phyloP scores from a whole-genome alignment of 2,888 invertebrate species.

The Latheticus oryzae region DNA sequence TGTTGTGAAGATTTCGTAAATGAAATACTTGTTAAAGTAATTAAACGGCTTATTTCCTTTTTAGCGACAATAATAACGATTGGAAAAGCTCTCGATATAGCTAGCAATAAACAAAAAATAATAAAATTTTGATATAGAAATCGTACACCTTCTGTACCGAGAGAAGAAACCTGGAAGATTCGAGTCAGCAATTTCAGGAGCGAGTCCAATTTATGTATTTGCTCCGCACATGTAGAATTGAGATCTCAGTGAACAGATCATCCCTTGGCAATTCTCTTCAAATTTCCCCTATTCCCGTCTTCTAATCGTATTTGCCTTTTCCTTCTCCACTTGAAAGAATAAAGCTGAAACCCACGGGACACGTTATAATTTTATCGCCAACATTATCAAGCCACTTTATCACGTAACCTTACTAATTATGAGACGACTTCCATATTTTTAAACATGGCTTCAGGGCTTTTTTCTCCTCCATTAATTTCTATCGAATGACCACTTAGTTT shows the following conservation, averaged over 20 bases:
- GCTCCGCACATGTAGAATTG: constrained; percentile 53
- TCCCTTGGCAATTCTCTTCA: constrained; percentile 50
- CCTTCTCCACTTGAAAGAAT: constrained; percentile 50
- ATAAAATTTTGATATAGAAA: no score
- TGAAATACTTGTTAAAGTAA: constrained; percentile 18
- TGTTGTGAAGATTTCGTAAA: constrained; percentile 8
- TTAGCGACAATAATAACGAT: no score
- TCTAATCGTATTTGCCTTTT: constrained; percentile 48
- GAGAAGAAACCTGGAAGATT: constrained; percentile 20
- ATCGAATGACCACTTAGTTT: no score
- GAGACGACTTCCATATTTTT: not conserved
- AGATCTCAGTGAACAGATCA: constrained; percentile 51
- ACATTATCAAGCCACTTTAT: constrained; percentile 22
- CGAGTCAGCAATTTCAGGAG: constrained; percentile 33
- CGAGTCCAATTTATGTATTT: constrained; percentile 57
- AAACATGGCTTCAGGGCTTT: no score
- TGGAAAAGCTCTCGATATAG: no score
- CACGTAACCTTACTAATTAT: constrained; percentile 21
- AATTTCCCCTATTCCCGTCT: constrained; percentile 48
- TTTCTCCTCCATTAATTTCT: no score
- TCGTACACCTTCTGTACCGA: constrained; percentile 24
- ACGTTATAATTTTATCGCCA: constrained; percentile 42
- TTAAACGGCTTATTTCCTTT: constrained; percentile 16
- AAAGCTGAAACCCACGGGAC: constrained; percentile 40
- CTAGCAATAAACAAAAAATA: no score